phyloP scores from a whole-genome alignment of 2,797 vertebrate species.

The Neosilurus mollespiculum region DNA sequence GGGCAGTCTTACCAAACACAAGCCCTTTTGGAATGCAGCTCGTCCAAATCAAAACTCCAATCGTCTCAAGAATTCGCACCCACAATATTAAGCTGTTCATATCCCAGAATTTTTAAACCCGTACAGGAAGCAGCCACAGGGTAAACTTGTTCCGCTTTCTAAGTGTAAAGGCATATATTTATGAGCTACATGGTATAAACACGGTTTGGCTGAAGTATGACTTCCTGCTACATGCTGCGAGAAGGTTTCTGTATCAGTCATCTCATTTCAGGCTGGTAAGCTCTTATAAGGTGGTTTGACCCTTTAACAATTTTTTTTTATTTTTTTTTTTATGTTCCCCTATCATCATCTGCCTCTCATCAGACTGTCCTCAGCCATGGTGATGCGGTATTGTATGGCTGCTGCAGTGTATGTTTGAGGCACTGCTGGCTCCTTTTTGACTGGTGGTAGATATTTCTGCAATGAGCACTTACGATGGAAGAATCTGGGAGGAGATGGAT shows the following conservation, averaged over 20 bases:
- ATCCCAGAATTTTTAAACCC: not conserved
- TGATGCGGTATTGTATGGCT: constrained; percentile 20
- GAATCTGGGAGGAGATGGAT: constrained; percentile 16
- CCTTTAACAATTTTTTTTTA: constrained; percentile 13
- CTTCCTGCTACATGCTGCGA: not conserved
- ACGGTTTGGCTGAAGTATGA: not conserved
- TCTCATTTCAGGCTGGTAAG: not conserved
- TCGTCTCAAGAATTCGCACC: not conserved
- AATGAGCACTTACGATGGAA: constrained; percentile 10
- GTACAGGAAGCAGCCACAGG: not conserved
- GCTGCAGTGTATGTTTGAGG: constrained; percentile 12
- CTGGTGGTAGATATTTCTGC: constrained; percentile 37
- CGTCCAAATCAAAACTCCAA: not conserved
- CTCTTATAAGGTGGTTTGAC: constrained; percentile 7
- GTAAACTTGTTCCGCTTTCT: not conserved
- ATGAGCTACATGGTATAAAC: not conserved
- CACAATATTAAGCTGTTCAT: not conserved
- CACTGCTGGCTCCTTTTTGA: constrained; percentile 12
- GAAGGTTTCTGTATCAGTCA: constrained; percentile 4
- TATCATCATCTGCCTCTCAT: constrained; percentile 16
- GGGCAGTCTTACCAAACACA: not conserved
- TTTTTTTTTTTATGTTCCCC: too few species aligned
- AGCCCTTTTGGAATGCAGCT: not conserved
- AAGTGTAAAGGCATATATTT: not conserved
- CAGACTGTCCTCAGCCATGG: not conserved